Percentiles rank a stretch among this genome's conserved stretches.
phyloP scores from a whole-genome alignment of 2,888 invertebrate genomes.

The Spilarctia lutea region DNA sequence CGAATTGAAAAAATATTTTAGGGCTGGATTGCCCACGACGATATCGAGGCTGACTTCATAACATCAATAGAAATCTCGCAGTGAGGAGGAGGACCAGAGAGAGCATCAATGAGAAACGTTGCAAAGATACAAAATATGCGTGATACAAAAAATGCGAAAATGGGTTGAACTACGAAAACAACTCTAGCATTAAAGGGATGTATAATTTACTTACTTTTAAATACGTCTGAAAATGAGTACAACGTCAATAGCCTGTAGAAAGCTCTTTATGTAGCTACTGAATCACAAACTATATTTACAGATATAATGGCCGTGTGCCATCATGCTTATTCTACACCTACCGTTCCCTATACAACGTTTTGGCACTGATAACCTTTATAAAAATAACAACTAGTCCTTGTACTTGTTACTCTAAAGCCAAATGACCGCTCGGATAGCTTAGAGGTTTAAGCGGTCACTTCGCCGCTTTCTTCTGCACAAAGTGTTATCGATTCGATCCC shows the following conservation, averaged over 20 bases:
- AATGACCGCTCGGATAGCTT: not conserved
- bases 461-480: no score
- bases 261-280: conserved; percentile 7
- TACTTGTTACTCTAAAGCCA: conserved; percentile 31
- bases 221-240: not conserved
- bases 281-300: conserved; percentile 20
- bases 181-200: no score
- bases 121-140: no score
- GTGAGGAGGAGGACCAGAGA: no score
- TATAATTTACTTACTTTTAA: no score
- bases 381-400: conserved; percentile 37
- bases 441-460: not conserved
- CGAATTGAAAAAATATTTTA: not conserved
- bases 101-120: no score
- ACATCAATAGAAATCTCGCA: no score
- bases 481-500: no score
- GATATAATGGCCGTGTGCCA: conserved; percentile 29
- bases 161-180: not conserved
- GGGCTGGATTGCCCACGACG: not conserved
- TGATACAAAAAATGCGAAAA: not conserved
- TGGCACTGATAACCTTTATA: conserved; percentile 31
- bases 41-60: not conserved
- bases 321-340: conserved; percentile 7
- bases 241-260: not conserved
- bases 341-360: conserved; percentile 20